Percentiles rank a stretch among this genome's conserved stretches.
phyloP scores from a whole-genome alignment of 1,140 invertebrate genomes.

The Nephila pilipes region DNA sequence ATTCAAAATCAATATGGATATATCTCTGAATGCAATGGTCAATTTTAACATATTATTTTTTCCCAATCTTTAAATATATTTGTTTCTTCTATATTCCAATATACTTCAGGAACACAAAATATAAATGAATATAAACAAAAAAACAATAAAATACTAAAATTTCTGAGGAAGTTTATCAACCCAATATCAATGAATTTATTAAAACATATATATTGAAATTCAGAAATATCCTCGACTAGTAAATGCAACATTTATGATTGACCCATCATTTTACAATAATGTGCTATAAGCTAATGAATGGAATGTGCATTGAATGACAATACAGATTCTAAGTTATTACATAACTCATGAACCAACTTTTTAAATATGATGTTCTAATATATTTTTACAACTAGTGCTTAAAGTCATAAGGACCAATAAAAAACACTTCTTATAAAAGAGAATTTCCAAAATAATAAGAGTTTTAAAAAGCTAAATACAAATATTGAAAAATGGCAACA shows the following conservation, averaged over 20 bases:
- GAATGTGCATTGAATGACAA: constrained; percentile 1
- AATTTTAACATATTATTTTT: no score
- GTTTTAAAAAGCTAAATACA: constrained; percentile 15
- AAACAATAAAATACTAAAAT: no score
- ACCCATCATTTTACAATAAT: neutral
- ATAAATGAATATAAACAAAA: no score
- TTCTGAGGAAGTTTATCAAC: no score
- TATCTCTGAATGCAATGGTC: no score
- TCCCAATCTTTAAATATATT: no score
- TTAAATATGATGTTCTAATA: constrained; percentile 29
- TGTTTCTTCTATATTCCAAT: no score
- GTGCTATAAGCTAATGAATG: constrained; percentile 33
- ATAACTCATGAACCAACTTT: neutral
- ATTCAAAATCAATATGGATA: no score
- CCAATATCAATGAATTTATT: no score
- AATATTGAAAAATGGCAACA: constrained; percentile 1
- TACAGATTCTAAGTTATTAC: constrained; percentile 15
- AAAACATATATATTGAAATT: no score
- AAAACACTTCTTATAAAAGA: constrained; percentile 8
- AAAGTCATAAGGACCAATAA: constrained; percentile 21
- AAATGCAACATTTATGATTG: neutral
- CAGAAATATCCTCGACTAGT: neutral
- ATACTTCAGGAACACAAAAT: no score
- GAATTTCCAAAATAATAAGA: neutral
- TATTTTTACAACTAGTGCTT: neutral